phyloP scores from a whole-genome alignment of 2,888 invertebrate genomes.

The Dione vanillae region DNA sequence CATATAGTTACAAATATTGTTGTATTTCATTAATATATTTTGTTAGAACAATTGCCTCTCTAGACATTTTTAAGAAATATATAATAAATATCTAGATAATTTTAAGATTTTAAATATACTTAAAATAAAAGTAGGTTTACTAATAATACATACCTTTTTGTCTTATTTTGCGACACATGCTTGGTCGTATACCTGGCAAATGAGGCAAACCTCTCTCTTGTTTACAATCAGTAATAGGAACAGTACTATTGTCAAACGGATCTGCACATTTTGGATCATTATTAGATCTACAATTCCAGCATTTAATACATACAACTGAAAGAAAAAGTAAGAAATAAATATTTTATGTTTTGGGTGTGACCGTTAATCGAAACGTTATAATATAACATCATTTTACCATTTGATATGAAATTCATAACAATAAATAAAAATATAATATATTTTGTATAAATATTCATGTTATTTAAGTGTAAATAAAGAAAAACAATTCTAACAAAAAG shows the following conservation, averaged over 20 bases:
- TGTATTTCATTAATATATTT: too few relatives aligned
- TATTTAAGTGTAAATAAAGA: not conserved
- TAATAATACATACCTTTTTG: conserved; percentile 88
- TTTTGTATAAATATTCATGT: conserved; percentile 30
- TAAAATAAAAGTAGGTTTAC: too few relatives aligned
- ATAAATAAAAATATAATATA: conserved; percentile 32
- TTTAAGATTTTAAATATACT: too few relatives aligned
- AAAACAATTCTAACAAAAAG: not conserved
- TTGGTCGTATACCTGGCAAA: conserved; percentile 88
- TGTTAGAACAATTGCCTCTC: too few relatives aligned
- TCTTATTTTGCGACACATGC: conserved; percentile 95
- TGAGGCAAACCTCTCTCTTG: conserved; percentile 86
- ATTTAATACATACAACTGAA: conserved; percentile 89
- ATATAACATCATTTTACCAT: conserved; percentile 33
- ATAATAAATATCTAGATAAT: too few relatives aligned
- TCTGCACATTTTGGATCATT: conserved; percentile 95
- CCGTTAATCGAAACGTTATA: conserved; percentile 46
- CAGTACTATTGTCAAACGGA: conserved; percentile 95
- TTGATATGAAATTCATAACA: conserved; percentile 36
- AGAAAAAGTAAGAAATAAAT: conserved; percentile 44
- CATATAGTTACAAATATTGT: not conserved
- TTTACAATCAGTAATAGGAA: conserved; percentile 92
- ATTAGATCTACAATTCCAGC: conserved; percentile 96
- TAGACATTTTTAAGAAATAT: too few relatives aligned
- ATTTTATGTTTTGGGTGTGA: conserved; percentile 60